Base-by-base conservation (phyloP, 2,888 invertebrate genomes). In the Nemoura dubitans region DNA sequence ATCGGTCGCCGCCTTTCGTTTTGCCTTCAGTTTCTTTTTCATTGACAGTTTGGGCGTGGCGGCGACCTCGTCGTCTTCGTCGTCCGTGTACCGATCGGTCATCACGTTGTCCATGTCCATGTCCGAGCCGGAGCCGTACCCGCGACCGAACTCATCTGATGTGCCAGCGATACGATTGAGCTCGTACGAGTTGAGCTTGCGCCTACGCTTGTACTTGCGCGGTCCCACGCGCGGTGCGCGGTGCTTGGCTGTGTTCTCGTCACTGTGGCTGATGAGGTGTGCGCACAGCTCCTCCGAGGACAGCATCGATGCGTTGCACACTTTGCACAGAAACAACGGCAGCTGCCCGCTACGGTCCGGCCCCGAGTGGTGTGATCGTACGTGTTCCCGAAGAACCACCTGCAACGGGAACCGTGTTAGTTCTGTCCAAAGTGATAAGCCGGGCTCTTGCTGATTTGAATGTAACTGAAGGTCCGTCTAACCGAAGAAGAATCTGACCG, bases 251-350 rank as follows among this genome's bases (percentile, higher is more conserved):
- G 97, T 97, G 90, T 97, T 97, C 89, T 95, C 95, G 91, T 97
- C 97, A 90, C 96, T 96, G 90, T 97, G 97, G 90, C 96, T 95
- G 83, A 97, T 97, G 88, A 97, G 93, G 91, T 97, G 97, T 87
- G 96, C 94, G 87, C 97, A 96, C 29, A 97, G 92, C 89, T 97
- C 96, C 25, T 94, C 93, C 0, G 97, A 96, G 0, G 95, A 94
- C 29, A 93, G 92, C 89, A 96, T 93, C 83, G 95, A 93, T 82
- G 95, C 94, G 0, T 94, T 94, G 90, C 97, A 97, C 0, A 97
- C 97, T 28, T 95, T 94, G 90, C 97, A 97, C 89, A 94, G 94
- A 90, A 94, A 97, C 0, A 95, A 94, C 0, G 94, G 94, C 88
- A 94, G 91, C 87, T 92, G 91, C 80, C 94, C 94, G 25, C 94